These are phyloP conservation scores for Scaptodrosophila lebanonensis DNA, from an alignment of 1,140 invertebrate genomes.

Conservation along the genomic window DNA sequence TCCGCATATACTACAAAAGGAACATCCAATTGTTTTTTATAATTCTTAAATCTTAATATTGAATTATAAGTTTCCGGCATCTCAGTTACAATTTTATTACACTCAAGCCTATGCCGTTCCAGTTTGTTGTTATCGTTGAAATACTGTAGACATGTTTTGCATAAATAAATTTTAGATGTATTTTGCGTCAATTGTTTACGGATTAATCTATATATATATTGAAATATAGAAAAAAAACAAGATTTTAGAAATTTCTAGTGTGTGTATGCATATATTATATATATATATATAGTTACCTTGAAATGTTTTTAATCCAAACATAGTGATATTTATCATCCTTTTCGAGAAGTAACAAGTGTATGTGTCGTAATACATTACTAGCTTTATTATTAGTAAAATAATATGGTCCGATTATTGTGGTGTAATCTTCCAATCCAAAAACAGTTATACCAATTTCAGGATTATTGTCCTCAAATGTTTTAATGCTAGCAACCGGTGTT, in stretches of 20 bases:
- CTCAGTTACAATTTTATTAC: slow-evolving; percentile 28
- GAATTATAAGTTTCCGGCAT: slow-evolving; percentile 34
- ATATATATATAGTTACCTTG: too few species aligned
- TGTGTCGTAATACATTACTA: slow-evolving; percentile 2
- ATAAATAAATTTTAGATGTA: too few species aligned
- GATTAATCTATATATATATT: too few species aligned
- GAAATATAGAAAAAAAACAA: too few species aligned
- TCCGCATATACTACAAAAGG: slow-evolving; percentile 69
- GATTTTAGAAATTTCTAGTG: too few species aligned
- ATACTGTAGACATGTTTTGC: slow-evolving; percentile 39
- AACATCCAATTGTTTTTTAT: slow-evolving; percentile 41
- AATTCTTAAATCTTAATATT: slow-evolving; percentile 51
- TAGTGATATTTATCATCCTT: slow-evolving; percentile 20
- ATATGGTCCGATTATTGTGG: slow-evolving; percentile 7
- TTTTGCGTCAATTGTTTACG: too few species aligned
- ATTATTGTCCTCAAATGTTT: slow-evolving; percentile 34
- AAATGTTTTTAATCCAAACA: slow-evolving; percentile 31
- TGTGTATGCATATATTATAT: too few species aligned
- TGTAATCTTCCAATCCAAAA: slow-evolving; percentile 9
- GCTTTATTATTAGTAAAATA: slow-evolving; percentile 16
- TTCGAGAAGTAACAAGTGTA: slow-evolving; percentile 20
- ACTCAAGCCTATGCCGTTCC: slow-evolving; percentile 33
- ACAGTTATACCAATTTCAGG: slow-evolving; percentile 14
- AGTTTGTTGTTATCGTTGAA: slow-evolving; percentile 34
- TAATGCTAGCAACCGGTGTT: slow-evolving; percentile 1